These are phyloP conservation scores for Chaenogobius annularis DNA, from an alignment of 2,113 vertebrate genomes.

Conservation along the genomic window DNA sequence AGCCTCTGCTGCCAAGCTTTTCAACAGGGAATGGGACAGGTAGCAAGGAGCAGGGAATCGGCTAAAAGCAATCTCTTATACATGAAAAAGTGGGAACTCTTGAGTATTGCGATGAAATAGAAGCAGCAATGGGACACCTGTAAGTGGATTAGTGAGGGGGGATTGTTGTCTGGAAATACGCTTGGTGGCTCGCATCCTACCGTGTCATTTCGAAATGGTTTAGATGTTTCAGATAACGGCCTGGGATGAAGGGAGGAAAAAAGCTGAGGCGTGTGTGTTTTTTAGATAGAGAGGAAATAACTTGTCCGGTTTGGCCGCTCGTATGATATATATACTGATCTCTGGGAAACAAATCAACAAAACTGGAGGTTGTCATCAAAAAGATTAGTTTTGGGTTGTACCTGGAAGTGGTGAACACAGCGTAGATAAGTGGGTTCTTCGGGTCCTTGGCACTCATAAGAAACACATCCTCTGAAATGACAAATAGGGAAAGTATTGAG, in stretches of 20 bases:
- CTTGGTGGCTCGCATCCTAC: constrained; percentile 28
- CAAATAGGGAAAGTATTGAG: not conserved
- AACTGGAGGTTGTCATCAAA: constrained; percentile 15
- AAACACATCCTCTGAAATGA: constrained; percentile 90
- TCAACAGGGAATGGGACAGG: constrained; percentile 58
- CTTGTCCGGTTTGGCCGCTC: constrained; percentile 18
- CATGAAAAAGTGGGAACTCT: constrained; percentile 15
- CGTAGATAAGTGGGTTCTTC: constrained; percentile 96
- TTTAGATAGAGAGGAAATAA: constrained; percentile 38
- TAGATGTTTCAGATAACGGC: constrained; percentile 42
- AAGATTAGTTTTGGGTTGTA: constrained; percentile 56
- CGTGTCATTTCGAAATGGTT: constrained; percentile 39
- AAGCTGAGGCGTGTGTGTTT: constrained; percentile 33
- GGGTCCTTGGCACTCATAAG: constrained; percentile 97
- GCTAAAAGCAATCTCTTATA: constrained; percentile 60
- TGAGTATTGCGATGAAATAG: constrained; percentile 15
- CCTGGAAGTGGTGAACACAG: constrained; percentile 98
- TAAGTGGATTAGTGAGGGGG: constrained; percentile 69
- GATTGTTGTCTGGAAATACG: constrained; percentile 52
- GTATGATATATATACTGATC: constrained; percentile 31
- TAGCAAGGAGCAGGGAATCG: constrained; percentile 39
- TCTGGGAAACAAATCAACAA: constrained; percentile 53
- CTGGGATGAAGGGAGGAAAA: constrained; percentile 28
- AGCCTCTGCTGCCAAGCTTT: constrained; percentile 54
- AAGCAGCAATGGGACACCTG: constrained; percentile 55